Percentiles rank a stretch among this genome's conserved stretches.
phyloP scores from a whole-genome alignment of 2,797 vertebrate genomes.

The Hephaestus fuliginosus region DNA sequence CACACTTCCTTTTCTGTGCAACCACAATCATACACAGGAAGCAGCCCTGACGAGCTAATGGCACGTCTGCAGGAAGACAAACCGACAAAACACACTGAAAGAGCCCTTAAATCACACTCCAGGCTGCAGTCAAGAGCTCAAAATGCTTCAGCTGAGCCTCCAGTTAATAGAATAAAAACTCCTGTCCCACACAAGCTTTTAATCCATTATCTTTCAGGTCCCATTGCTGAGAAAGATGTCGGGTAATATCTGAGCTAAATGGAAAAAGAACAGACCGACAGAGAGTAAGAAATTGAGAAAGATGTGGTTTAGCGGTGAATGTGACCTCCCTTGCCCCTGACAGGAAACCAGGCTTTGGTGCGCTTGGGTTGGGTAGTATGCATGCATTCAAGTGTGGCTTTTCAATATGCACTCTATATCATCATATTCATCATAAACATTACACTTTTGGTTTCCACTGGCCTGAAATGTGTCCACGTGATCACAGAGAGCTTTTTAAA shows the following conservation, averaged over 20 bases:
- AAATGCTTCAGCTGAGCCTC: neutral
- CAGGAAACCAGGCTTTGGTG: constrained; percentile 55
- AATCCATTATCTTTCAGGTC: too few relatives aligned
- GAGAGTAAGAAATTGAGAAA: neutral
- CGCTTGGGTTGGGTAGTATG: neutral
- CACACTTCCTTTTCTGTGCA: constrained; percentile 44
- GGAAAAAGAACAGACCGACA: neutral
- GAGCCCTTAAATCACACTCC: neutral
- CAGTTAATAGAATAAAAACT: neutral
- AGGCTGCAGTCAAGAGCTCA: rapidly evolving
- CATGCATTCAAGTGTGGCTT: neutral
- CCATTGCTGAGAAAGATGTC: too few relatives aligned
- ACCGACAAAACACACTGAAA: neutral
- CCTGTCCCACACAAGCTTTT: neutral
- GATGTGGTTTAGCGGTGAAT: constrained; percentile 31
- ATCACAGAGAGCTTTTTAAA: neutral
- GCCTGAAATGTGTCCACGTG: neutral
- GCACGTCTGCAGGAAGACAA: constrained; percentile 30
- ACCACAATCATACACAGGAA: constrained; percentile 43
- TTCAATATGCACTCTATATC: neutral
- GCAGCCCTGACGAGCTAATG: constrained; percentile 16
- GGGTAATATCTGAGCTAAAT: neutral
- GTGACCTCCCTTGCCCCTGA: neutral
- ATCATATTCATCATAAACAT: neutral
- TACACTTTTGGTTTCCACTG: neutral